Evolutionary conservation across 1,140 invertebrate genomes (phyloP).

Genomic region (Pogonus chalceus): DNA sequence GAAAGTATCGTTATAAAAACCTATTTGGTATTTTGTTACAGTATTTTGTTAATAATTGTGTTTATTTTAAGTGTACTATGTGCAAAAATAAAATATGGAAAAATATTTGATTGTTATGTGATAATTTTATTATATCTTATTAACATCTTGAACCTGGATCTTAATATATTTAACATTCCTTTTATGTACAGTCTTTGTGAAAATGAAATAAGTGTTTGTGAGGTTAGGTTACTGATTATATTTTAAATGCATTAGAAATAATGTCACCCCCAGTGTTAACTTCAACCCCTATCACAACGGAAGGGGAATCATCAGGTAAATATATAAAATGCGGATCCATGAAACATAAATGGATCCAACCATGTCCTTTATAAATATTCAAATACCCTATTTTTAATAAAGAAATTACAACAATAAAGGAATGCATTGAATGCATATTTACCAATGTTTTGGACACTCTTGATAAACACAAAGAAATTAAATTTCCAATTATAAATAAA

Average conservation of each 20-base stretch:
- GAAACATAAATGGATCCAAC: too few relatives aligned
- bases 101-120: neutral
- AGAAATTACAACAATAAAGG: too few relatives aligned
- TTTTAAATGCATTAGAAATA: neutral
- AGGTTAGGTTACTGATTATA: neutral
- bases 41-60: conserved; percentile 1
- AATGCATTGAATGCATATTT: too few relatives aligned
- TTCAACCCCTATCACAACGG: neutral
- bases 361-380: too few relatives aligned
- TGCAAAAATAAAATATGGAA: neutral
- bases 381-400: too few relatives aligned
- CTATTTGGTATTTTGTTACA: neutral
- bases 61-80: neutral
- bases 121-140: neutral
- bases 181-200: conserved; percentile 2
- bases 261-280: neutral
- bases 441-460: too few relatives aligned
- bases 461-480: too few relatives aligned
- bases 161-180: conserved; percentile 2
- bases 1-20: neutral
- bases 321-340: too few relatives aligned
- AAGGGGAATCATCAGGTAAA: neutral
- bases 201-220: neutral
- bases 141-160: neutral
- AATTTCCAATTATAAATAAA: too few relatives aligned